Evolutionary conservation across 2,113 vertebrate genomes (phyloP).

Genomic region (Anthoscopus minutus): DNA sequence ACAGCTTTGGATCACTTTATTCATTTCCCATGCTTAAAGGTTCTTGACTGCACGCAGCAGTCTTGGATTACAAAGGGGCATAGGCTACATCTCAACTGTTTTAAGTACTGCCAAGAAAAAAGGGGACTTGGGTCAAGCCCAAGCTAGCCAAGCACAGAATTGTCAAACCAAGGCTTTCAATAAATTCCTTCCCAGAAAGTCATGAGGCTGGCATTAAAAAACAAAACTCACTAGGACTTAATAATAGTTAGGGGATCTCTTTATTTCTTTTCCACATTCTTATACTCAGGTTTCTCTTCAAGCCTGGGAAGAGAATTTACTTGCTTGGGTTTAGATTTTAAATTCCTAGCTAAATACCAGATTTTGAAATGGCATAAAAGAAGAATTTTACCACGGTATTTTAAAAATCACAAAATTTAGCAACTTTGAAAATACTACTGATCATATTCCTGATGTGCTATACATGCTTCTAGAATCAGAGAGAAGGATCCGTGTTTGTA

Average conservation of each 20-base stretch:
- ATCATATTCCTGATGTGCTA: background rate
- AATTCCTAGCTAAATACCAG: background rate
- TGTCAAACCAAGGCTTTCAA: conserved; percentile 37
- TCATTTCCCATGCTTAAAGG: background rate
- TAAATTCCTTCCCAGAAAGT: conserved; percentile 43
- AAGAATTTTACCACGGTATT: background rate
- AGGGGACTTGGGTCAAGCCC: conserved; percentile 5
- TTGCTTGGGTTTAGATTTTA: background rate
- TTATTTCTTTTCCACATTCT: background rate
- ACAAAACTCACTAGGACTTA: background rate
- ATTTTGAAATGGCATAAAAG: background rate
- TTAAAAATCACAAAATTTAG: background rate
- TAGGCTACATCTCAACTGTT: background rate
- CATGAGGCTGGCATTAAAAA: conserved; percentile 11
- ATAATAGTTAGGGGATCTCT: background rate
- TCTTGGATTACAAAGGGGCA: conserved; percentile 16
- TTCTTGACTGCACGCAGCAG: background rate
- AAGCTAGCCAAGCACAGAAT: conserved; percentile 22
- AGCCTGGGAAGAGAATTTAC: background rate
- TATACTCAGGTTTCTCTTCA: background rate
- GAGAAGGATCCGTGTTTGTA: background rate
- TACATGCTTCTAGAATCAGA: background rate
- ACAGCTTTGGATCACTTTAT: background rate
- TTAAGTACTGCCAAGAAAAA: conserved; percentile 46
- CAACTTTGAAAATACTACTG: background rate